These are phyloP conservation scores for Pseudomyrmex sp. DNA, from an alignment of 1,140 invertebrate species.

Conservation along the genomic window DNA sequence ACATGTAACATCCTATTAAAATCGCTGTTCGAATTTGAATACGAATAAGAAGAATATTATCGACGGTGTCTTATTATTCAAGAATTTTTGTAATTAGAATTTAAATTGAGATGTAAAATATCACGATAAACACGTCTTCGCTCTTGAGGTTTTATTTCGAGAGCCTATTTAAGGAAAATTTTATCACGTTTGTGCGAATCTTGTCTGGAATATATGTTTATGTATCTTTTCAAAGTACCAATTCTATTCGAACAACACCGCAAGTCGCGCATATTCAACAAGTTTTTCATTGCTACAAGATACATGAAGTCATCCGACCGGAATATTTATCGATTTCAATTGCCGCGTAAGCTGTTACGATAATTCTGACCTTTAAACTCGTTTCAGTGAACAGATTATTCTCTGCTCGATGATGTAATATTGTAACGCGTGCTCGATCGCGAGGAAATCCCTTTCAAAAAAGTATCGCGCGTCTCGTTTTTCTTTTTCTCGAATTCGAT, in stretches of 20 bases:
- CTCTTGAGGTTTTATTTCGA: not conserved
- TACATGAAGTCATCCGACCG: not conserved
- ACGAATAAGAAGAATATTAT: not conserved
- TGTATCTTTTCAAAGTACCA: too few species aligned
- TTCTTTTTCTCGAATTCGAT: constrained; percentile 8
- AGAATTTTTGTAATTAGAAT: constrained; percentile 12
- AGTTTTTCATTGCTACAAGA: not conserved
- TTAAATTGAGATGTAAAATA: not conserved
- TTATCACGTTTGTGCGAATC: not conserved
- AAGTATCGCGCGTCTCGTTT: constrained; percentile 46
- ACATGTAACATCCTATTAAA: constrained; percentile 9
- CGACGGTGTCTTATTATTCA: not conserved
- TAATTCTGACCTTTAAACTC: constrained; percentile 54
- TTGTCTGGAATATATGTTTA: not conserved
- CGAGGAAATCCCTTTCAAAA: constrained; percentile 26
- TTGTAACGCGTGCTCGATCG: constrained; percentile 26
- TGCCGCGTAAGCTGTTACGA: not conserved
- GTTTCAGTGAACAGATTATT: constrained; percentile 20
- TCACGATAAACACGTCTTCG: not conserved
- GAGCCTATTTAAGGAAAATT: constrained; percentile 1
- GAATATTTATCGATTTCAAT: constrained; percentile 18
- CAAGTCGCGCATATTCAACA: not conserved
- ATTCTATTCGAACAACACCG: not conserved
- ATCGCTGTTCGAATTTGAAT: not conserved
- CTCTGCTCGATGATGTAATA: constrained; percentile 67